Conservation (phyloP, 2,797 vertebrate genomes). For the Falco concolor region DNA sequence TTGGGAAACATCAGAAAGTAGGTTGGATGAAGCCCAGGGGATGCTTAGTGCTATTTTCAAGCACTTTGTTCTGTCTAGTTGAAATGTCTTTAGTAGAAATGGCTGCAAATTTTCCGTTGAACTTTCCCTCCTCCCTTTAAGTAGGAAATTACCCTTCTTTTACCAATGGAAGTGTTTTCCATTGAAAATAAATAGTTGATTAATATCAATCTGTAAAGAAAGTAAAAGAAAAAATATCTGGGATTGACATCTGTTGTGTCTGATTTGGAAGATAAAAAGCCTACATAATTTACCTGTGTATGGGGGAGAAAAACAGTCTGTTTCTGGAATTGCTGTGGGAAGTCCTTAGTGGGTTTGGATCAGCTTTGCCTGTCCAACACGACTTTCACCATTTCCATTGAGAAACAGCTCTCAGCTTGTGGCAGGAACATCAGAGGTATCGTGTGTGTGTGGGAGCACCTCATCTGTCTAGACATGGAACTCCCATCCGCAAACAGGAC, state of each 20-base stretch:
- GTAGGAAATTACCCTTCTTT: background rate
- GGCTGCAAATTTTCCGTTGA: background rate
- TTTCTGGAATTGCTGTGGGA: background rate
- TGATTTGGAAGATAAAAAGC: background rate
- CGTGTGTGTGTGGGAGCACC: background rate
- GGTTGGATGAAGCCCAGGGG: slow-evolving; percentile 28
- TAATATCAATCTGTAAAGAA: background rate
- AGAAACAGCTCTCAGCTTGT: background rate
- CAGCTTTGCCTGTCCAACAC: background rate
- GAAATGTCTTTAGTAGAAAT: background rate
- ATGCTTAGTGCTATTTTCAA: slow-evolving; percentile 31
- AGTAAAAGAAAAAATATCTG: background rate
- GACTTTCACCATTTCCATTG: background rate
- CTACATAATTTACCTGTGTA: background rate
- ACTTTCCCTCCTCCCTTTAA: background rate
- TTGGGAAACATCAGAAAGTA: slow-evolving; percentile 5
- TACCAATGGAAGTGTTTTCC: background rate
- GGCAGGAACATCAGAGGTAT: background rate
- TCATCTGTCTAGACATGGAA: background rate
- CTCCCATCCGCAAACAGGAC: fast-evolving
- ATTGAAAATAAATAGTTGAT: background rate
- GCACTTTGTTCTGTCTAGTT: slow-evolving; percentile 14
- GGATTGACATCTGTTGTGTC: background rate
- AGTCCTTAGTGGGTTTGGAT: background rate
- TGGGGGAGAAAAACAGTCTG: background rate